Conservation (phyloP, 30 jellyfish, hydroid and myxozoan species). For the Hydractinia echinata region DNA sequence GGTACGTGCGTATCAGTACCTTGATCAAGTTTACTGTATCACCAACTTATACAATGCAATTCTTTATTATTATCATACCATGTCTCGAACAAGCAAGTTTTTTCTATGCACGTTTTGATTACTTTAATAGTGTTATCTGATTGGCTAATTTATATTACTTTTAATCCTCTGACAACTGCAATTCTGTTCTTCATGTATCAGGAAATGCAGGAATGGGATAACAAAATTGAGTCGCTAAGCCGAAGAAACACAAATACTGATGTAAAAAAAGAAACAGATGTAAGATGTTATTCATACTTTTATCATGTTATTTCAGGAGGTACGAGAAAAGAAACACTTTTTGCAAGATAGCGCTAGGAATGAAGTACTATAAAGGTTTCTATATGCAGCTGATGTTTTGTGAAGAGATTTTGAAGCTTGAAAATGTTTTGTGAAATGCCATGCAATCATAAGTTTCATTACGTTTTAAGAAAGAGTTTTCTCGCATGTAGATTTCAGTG, state of each 20-base stretch:
- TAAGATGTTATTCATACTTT: neutral
- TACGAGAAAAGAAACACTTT: no score
- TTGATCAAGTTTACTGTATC: no score
- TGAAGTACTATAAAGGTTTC: no score
- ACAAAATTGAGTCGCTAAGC: constrained; percentile 14
- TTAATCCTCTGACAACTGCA: neutral
- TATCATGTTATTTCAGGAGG: no score
- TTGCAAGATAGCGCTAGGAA: no score
- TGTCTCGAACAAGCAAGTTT: no score
- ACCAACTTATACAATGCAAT: neutral
- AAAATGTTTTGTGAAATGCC: neutral
- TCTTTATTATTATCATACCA: neutral
- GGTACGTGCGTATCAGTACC: no score
- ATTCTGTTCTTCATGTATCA: neutral
- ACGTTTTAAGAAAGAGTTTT: neutral
- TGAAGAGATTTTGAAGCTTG: no score
- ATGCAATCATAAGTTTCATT: neutral
- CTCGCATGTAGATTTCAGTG: neutral
- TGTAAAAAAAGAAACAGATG: neutral
- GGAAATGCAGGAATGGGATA: constrained; percentile 45
- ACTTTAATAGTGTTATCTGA: no score
- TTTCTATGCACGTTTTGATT: no score
- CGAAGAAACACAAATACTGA: neutral
- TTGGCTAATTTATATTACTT: no score
- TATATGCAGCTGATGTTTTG: no score